These are phyloP conservation scores for Daboia siamensis DNA, from an alignment of 2,113 vertebrate genomes.

Conservation along the genomic window DNA sequence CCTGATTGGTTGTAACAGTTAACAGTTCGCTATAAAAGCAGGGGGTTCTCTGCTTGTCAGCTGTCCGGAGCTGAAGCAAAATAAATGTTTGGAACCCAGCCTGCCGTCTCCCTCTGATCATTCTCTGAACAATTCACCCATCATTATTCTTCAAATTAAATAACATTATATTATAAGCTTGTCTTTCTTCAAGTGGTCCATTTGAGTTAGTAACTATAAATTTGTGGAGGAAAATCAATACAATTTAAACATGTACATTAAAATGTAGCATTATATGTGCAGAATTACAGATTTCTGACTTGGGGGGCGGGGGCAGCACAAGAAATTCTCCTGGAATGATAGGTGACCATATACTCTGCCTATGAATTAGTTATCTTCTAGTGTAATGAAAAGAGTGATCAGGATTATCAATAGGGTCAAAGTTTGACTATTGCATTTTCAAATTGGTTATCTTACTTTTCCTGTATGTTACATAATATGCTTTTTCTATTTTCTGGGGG, in stretches of 20 bases:
- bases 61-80: too few relatives aligned
- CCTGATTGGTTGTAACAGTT: too few relatives aligned
- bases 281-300: background rate
- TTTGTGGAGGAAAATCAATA: background rate
- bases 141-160: slow-evolving; percentile 46
- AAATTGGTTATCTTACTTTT: background rate
- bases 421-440: background rate
- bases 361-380: background rate
- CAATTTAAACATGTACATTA: background rate
- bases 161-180: background rate
- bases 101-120: too few relatives aligned
- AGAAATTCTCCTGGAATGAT: background rate
- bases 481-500: background rate
- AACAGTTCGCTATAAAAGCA: too few relatives aligned
- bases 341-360: background rate
- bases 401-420: background rate
- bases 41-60: too few relatives aligned
- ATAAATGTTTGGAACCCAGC: too few relatives aligned
- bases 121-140: too few relatives aligned
- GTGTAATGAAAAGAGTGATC: background rate
- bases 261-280: background rate
- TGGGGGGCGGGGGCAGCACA: background rate
- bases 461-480: background rate
- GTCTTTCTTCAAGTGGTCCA: background rate
- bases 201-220: background rate